These are phyloP conservation scores for Pachyrhynchus sulphureomaculatus DNA, from an alignment of 1,140 invertebrate species.

Conservation along the genomic window DNA sequence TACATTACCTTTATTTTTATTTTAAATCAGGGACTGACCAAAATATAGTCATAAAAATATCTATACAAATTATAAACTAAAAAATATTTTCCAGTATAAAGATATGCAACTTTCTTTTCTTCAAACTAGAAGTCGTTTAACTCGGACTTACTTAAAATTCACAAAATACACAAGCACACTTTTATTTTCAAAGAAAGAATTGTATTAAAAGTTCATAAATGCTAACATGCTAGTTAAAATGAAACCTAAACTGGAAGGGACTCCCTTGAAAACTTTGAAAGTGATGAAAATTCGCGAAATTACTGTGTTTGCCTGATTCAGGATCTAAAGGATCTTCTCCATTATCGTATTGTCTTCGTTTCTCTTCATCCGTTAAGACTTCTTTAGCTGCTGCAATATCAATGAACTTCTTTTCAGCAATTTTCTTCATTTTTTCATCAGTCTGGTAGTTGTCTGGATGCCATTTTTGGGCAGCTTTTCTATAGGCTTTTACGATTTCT, in stretches of 20 bases:
- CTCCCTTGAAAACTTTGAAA: conserved; percentile 87
- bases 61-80: no score
- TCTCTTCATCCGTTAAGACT: conserved; percentile 85
- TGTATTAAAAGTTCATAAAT: background rate
- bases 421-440: conserved; percentile 84
- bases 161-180: background rate
- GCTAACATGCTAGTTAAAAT: conserved; percentile 67
- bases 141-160: no score
- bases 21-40: no score
- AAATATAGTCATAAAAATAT: no score
- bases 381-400: conserved; percentile 99
- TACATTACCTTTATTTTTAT: no score
- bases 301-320: conserved; percentile 70
- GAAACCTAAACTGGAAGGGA: conserved; percentile 96
- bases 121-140: no score
- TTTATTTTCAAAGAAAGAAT: background rate
- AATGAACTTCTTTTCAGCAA: conserved; percentile 97
- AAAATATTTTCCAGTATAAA: no score
- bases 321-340: conserved; percentile 98
- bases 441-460: conserved; percentile 96
- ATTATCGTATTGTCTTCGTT: conserved; percentile 88
- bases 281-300: conserved; percentile 64
- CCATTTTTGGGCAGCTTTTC: conserved; percentile 97
- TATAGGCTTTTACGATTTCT: conserved; percentile 95
- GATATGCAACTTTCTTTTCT: no score